phyloP scores from a whole-genome alignment of 2,797 vertebrate genomes.

The Phataginus tricuspis region DNA sequence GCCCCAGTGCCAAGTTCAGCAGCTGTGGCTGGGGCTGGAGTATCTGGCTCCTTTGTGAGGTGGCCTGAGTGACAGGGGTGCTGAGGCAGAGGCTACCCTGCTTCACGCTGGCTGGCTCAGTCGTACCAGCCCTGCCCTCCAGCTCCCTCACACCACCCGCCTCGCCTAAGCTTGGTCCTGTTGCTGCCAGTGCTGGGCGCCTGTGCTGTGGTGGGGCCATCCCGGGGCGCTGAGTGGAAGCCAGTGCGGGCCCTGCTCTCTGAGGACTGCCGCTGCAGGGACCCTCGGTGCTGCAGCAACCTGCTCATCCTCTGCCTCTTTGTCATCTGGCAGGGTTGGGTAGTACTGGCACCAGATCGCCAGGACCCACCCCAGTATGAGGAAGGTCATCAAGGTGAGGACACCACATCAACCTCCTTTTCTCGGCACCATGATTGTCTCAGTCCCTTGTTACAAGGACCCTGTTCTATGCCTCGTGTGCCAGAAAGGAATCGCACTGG shows the following conservation, averaged over 20 bases:
- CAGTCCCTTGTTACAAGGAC: not conserved
- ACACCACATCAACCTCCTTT: not conserved
- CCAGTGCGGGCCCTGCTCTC: conserved; percentile 59
- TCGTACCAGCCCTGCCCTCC: not conserved
- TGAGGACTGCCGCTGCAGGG: conserved; percentile 55
- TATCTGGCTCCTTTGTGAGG: conserved; percentile 69
- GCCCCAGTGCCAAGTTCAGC: not conserved
- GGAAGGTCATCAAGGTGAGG: conserved; percentile 66
- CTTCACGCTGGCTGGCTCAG: not conserved
- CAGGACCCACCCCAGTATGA: conserved; percentile 23
- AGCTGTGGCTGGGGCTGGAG: not conserved
- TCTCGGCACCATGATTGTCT: not conserved
- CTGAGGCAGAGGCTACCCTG: not conserved
- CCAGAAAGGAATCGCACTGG: not conserved
- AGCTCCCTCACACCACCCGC: conserved; percentile 44
- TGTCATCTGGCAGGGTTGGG: conserved; percentile 69
- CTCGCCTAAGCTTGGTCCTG: conserved; percentile 33
- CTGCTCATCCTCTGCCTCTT: conserved; percentile 74
- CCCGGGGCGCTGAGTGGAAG: conserved; percentile 69
- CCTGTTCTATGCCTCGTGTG: not conserved
- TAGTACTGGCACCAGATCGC: conserved; percentile 30
- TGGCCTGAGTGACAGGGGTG: conserved; percentile 25
- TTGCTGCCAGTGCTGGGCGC: conserved; percentile 65
- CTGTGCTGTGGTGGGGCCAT: conserved; percentile 69
- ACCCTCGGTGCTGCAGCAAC: conserved; percentile 69